Base-by-base conservation (phyloP, 2,113 vertebrate genomes). In the Felis catus region DNA sequence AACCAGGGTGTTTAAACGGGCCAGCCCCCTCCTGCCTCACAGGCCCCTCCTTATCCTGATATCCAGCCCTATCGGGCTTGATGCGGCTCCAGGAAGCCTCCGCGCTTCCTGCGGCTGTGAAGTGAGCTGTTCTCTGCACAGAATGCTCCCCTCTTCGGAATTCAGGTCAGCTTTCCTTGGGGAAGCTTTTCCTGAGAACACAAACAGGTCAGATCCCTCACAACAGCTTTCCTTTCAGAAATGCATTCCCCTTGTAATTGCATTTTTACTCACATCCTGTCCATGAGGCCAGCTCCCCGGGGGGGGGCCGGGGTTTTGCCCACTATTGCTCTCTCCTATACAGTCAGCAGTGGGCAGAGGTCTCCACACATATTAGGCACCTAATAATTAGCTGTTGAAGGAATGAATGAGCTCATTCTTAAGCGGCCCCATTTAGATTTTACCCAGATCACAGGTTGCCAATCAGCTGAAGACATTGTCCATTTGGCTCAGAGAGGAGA, bases 131-230 rank as follows among this genome's bases (percentile, higher is more conserved):
- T 41, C 53, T 68, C 48, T 13, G 5, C 41, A 33, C 11, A 87
- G 78, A 53, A 33, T 7, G 5, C 7, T 51, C 27, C 65, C 27
- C 39, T 31, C 70, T 95, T 88, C 65, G 48, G 70, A 91, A 91
- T 95, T 89, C 80, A 87, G 51, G 41, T 39, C 88, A 88, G 33
- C 63, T 71, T 82, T 88, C 58, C 81, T 29, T 27, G 4, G n/a
- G 76, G 92, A 91, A 87, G 58, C 71, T 89, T 81, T 92, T 95
- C 82, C 94, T 86, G 36, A 78, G 39, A 83, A 27, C 12, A 19
- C 48, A 74, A 70, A 70, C 61, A 90, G 80, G 55, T 94, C 80
- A 78, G 27, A 36, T 33, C 19, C 66, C 91, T 4, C 70, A 68
- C 39, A 89, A 53, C 6, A 83, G 39, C 55, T 27, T 91, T 93